Evolutionary conservation across 2,888 invertebrate species (phyloP).

Genomic region (Apodemia zela): DNA sequence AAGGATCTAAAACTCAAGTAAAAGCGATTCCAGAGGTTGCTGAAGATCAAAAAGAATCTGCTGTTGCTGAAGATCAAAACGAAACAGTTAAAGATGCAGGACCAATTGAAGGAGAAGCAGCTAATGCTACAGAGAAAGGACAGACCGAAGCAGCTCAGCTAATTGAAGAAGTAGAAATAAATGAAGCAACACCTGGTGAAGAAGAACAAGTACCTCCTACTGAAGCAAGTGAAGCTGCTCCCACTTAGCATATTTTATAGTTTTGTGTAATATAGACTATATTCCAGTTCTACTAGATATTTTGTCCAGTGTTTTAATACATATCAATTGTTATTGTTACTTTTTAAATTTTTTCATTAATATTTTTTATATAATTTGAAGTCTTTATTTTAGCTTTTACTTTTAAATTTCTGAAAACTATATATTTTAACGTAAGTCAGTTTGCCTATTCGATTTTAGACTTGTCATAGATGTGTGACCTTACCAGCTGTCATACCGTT

Average conservation of each 20-base stretch:
- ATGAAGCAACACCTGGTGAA: neutral
- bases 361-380: neutral
- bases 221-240: no score
- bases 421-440: no score
- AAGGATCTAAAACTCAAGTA: neutral
- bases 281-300: neutral
- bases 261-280: neutral
- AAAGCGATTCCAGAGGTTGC: neutral
- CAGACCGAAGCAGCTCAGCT: neutral
- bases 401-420: no score
- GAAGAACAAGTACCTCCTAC: neutral
- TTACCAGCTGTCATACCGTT: no score
- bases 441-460: no score
- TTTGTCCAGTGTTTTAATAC: neutral
- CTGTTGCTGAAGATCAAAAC: conserved; percentile 25
- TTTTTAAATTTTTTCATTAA: neutral
- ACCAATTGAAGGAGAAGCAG: neutral
- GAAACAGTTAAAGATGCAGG: neutral
- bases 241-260: neutral
- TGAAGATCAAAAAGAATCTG: neutral
- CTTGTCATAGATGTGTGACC: no score
- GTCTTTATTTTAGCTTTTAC: no score
- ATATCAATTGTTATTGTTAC: neutral
- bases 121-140: neutral
- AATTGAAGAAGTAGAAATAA: neutral